These are phyloP conservation scores for Enchytraeus crypticus DNA, from an alignment of 2,888 invertebrate species.

Conservation along the genomic window DNA sequence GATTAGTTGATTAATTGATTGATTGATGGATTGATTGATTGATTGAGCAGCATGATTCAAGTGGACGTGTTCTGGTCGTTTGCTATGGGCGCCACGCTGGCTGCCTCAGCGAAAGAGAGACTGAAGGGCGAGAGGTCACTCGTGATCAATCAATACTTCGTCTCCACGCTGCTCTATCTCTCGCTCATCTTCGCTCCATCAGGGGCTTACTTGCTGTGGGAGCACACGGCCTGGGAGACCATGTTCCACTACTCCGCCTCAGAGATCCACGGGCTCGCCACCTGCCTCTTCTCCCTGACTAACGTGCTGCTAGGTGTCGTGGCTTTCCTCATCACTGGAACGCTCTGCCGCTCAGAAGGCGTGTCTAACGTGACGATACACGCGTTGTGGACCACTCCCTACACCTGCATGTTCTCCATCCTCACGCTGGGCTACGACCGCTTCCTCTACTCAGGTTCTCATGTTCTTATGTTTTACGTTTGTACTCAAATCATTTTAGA, in stretches of 20 bases:
- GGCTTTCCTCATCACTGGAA: constrained; percentile 6
- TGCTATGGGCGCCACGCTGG: constrained; percentile 12
- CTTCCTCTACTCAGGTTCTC: constrained; percentile 18
- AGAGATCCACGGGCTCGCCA: constrained; percentile 11
- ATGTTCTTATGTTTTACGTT: too few species aligned
- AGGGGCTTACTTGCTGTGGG: constrained; percentile 17
- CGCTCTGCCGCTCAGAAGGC: neutral
- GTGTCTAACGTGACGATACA: neutral
- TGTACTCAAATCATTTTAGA: neutral
- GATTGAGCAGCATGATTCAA: too few species aligned
- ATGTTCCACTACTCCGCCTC: constrained; percentile 14
- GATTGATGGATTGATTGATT: too few species aligned
- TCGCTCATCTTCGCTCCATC: constrained; percentile 12
- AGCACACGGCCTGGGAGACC: constrained; percentile 18
- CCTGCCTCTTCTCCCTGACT: constrained; percentile 14
- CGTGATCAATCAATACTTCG: constrained; percentile 15
- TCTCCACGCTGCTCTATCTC: constrained; percentile 15
- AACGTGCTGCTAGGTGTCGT: constrained; percentile 14
- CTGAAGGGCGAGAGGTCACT: neutral
- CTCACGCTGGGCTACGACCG: constrained; percentile 17
- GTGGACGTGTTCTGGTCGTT: constrained; percentile 19
- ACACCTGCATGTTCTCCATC: constrained; percentile 16
- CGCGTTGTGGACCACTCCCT: constrained; percentile 8
- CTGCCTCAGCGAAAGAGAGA: neutral
- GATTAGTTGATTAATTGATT: too few species aligned